Percentiles rank a stretch among this genome's conserved stretches.
phyloP scores from a whole-genome alignment of 2,888 invertebrate genomes.

The Tanaodytes sp. region DNA sequence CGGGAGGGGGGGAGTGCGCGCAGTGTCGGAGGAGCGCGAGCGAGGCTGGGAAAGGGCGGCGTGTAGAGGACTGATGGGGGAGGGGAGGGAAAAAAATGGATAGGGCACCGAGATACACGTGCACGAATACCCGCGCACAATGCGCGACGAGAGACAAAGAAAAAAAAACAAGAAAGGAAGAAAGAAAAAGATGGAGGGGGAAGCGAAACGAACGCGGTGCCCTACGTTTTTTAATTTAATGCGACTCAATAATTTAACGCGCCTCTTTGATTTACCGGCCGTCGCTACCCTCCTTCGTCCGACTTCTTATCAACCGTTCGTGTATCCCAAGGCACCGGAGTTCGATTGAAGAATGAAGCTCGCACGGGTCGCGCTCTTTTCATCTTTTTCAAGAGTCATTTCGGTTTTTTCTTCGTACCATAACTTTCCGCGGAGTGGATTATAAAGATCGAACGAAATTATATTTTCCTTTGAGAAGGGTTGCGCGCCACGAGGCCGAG shows the following conservation, averaged over 20 bases:
- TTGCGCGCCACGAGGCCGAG: constrained; percentile 19
- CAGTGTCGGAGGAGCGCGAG: no score
- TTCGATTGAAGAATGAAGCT: constrained; percentile 48
- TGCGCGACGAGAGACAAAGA: constrained; percentile 51
- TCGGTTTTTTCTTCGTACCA: constrained; percentile 29
- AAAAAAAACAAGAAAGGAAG: constrained; percentile 27
- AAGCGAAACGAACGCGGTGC: constrained; percentile 34
- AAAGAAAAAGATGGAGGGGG: constrained; percentile 45
- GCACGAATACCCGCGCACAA: constrained; percentile 56
- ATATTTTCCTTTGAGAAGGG: constrained; percentile 44
- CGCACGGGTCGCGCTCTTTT: constrained; percentile 15
- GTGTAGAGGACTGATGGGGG: no score
- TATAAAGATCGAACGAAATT: constrained; percentile 28
- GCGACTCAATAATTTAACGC: constrained; percentile 66
- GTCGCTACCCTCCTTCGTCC: constrained; percentile 42
- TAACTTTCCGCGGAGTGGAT: constrained; percentile 29
- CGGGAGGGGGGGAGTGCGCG: no score
- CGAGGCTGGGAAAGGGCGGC: no score
- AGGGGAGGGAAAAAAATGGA: constrained; percentile 63
- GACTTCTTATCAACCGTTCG: constrained; percentile 51
- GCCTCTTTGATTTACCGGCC: constrained; percentile 62
- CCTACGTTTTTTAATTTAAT: constrained; percentile 65
- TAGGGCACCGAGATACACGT: constrained; percentile 58
- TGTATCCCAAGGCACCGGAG: constrained; percentile 49
- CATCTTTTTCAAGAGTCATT: constrained; percentile 38